These are phyloP conservation scores for Leucozona laternaria DNA, from an alignment of 2,888 invertebrate genomes.

Conservation along the genomic window DNA sequence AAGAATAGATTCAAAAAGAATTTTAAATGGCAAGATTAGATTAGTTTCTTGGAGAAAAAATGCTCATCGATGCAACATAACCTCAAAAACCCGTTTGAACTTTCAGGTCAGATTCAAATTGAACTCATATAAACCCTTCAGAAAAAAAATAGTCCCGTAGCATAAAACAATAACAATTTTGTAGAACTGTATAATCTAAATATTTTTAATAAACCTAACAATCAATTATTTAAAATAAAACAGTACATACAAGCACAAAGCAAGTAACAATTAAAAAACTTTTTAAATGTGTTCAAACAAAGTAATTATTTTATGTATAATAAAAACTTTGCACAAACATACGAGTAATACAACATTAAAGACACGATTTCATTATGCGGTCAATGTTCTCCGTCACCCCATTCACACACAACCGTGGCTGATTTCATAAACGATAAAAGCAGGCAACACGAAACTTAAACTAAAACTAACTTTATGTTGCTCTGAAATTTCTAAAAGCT, in stretches of 20 bases:
- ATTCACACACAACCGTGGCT: constrained; percentile 42
- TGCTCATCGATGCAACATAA: no score
- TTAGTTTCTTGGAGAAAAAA: no score
- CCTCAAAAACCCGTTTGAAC: no score
- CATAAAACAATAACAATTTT: no score
- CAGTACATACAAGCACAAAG: neutral
- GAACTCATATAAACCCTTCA: no score
- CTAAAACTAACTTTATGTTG: neutral
- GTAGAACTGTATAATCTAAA: no score
- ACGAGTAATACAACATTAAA: constrained; percentile 54
- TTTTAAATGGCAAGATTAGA: no score
- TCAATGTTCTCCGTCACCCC: constrained; percentile 66
- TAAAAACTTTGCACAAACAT: constrained; percentile 51
- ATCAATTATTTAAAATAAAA: neutral
- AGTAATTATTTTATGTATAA: constrained; percentile 27
- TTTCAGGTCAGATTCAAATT: no score
- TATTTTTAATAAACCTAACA: neutral
- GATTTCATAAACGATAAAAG: constrained; percentile 53
- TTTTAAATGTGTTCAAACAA: constrained; percentile 38
- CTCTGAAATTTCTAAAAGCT: constrained; percentile 4
- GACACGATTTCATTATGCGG: constrained; percentile 70
- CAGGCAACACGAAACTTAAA: constrained; percentile 4
- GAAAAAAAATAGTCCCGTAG: no score
- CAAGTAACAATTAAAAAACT: constrained; percentile 24
- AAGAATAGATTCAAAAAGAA: no score